These are phyloP conservation scores for Champsocephalus gunnari DNA, from an alignment of 2,797 vertebrate genomes.

Conservation along the genomic window DNA sequence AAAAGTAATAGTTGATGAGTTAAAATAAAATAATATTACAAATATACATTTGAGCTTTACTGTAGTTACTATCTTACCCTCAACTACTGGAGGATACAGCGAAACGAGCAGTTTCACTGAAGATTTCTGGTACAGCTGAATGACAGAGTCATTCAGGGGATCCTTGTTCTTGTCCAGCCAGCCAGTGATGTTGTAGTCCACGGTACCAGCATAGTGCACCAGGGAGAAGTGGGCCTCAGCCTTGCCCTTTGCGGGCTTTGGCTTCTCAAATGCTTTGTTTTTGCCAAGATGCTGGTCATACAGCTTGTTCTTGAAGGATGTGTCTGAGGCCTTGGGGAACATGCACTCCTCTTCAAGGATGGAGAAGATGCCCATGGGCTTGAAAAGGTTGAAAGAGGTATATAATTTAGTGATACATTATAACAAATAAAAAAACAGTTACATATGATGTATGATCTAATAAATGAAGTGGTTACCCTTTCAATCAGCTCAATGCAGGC, in stretches of 20 bases:
- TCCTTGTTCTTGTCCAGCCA: constrained; percentile 97
- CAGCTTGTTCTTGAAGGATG: constrained; percentile 91
- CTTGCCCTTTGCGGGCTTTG: constrained; percentile 89
- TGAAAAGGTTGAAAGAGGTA: constrained; percentile 33
- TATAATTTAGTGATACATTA: neutral
- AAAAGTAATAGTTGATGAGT: neutral
- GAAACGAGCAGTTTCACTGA: constrained; percentile 82
- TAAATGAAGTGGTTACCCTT: constrained; percentile 20
- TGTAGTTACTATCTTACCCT: constrained; percentile 64
- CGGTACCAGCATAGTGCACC: constrained; percentile 91
- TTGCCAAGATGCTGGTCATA: constrained; percentile 93
- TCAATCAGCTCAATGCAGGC: constrained; percentile 90
- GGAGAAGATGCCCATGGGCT: constrained; percentile 85
- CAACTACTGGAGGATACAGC: constrained; percentile 83
- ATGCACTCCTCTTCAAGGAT: constrained; percentile 93
- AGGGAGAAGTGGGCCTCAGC: constrained; percentile 89
- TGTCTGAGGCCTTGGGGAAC: constrained; percentile 90
- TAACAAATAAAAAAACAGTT: neutral
- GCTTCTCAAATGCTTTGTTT: constrained; percentile 89
- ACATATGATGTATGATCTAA: neutral
- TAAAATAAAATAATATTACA: no score
- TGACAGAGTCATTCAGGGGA: constrained; percentile 90
- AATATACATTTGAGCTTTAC: neutral
- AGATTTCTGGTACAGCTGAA: constrained; percentile 90
- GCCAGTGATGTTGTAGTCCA: constrained; percentile 91